These are phyloP conservation scores for Pseudococcus viburni DNA, from an alignment of 2,888 invertebrate genomes.

Conservation along the genomic window DNA sequence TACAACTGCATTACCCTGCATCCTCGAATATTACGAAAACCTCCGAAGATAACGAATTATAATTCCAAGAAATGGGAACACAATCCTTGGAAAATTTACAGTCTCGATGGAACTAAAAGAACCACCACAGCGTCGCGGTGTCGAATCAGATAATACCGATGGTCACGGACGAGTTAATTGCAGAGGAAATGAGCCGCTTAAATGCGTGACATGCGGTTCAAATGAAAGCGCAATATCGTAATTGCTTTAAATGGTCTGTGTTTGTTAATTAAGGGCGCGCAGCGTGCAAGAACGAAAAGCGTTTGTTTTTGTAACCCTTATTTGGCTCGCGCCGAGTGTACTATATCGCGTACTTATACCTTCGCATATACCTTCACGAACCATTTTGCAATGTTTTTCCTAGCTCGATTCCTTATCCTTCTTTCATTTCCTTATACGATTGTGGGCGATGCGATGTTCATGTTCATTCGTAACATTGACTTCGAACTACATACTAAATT, in stretches of 20 bases:
- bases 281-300: constrained; percentile 31
- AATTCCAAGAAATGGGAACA: background rate
- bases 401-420: background rate
- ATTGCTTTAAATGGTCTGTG: constrained; percentile 49
- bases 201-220: constrained; percentile 49
- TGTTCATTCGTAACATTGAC: background rate
- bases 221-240: constrained; percentile 47
- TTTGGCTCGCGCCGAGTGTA: background rate
- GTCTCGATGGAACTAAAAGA: background rate
- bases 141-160: constrained; percentile 32
- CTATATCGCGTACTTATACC: constrained; percentile 11
- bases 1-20: too few relatives aligned
- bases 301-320: constrained; percentile 45
- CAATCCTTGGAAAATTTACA: background rate
- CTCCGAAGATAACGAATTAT: background rate
- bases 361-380: constrained; percentile 11
- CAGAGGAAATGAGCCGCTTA: constrained; percentile 42
- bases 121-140: background rate
- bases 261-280: constrained; percentile 43
- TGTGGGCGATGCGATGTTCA: background rate
- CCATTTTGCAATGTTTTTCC: background rate
- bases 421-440: background rate
- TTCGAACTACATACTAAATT: background rate
- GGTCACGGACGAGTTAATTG: constrained; percentile 49
- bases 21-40: too few relatives aligned